A percentile compares a stretch with the other conserved stretches of the same genome.
phyloP scores from a whole-genome alignment of 2,113 vertebrate genomes.

The Sialia sialis region DNA sequence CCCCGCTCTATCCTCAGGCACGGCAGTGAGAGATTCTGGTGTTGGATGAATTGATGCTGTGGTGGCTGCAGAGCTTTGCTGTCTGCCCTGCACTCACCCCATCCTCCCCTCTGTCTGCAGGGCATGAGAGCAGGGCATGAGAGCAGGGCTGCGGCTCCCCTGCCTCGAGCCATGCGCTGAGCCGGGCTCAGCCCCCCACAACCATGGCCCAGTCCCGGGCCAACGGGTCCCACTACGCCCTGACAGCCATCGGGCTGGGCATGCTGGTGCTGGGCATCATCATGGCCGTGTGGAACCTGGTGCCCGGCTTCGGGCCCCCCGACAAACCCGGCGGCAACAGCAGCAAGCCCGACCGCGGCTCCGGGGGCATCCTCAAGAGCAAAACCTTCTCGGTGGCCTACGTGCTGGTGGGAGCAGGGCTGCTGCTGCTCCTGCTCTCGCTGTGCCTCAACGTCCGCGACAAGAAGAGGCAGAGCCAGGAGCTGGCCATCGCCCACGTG shows the following conservation, averaged over 20 bases:
- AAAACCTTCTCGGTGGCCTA: conserved; percentile 91
- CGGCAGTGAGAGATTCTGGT: not conserved
- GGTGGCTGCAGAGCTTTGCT: too few relatives aligned
- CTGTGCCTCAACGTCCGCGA: conserved; percentile 87
- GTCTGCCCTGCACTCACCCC: fast-evolving
- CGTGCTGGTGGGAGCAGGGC: conserved; percentile 83
- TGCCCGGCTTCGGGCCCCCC: conserved; percentile 68
- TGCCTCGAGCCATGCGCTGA: not conserved
- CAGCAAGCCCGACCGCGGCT: conserved; percentile 43
- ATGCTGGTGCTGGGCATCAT: conserved; percentile 90
- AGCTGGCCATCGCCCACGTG: not conserved
- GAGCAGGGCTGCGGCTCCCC: not conserved
- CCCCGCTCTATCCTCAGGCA: fast-evolving
- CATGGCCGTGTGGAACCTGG: conserved; percentile 94
- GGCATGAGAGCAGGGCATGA: not conserved
- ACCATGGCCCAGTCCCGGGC: conserved; percentile 76
- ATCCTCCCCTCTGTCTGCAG: not conserved
- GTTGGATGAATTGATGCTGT: too few relatives aligned
- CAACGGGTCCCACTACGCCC: conserved; percentile 88
- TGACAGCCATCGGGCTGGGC: conserved; percentile 90
- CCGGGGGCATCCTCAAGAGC: conserved; percentile 45
- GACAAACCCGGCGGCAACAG: not conserved
- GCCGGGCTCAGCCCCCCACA: not conserved
- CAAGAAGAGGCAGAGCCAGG: conserved; percentile 73
- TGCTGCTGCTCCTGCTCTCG: conserved; percentile 86